Evolutionary conservation across 2,888 invertebrate genomes (phyloP), one percentile per base, ranked within the genome.

Genomic region (Pogonocherus hispidulus): DNA sequence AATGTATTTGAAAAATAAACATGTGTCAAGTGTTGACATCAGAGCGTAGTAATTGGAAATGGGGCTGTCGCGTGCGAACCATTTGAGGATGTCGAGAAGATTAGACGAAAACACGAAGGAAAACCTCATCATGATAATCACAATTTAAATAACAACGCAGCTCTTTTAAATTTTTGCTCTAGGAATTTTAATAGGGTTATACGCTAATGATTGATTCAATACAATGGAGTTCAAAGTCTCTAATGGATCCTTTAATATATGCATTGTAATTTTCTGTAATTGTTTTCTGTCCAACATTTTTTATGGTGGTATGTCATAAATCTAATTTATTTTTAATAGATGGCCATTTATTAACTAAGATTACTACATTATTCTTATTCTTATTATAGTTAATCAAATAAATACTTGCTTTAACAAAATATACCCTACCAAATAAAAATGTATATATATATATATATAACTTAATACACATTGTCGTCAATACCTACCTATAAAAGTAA

Each of bases 11-110:
- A 75, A 77, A 77, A 78, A 75, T 75, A 74, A 77, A 77, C 76
- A 75, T 71, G 63, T 74, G 78, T 79, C 78, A 77, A 74, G 73
- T 76, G 77, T 76, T 71, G 78, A 76, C 75, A 76, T 70, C 69
- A 73, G 78, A 79, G 79, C 77, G 78, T 72, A 71, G 72, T n/a
- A n/a, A n/a, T n/a, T 71, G 74, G 78, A 78, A 76, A 65, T 77
- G 76, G 74, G 74, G 63, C 73, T 76, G 76, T 79, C 78, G 78
- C 78, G 78, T 79, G 78, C 77, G 68, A 44, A 27, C 32, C 27
- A 52, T 32, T 49, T 55, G 41, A n/a, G 32, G 54, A 41, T 54
- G 46, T 44, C 63, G 54, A 22, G 20, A 14, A 62, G 41, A 44
- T 51, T 20, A 18, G 23, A 49, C 35, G 41, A 62, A 51, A 22